Evolutionary conservation across 2,888 invertebrate genomes (phyloP).

Genomic region (Watsonalla binaria): DNA sequence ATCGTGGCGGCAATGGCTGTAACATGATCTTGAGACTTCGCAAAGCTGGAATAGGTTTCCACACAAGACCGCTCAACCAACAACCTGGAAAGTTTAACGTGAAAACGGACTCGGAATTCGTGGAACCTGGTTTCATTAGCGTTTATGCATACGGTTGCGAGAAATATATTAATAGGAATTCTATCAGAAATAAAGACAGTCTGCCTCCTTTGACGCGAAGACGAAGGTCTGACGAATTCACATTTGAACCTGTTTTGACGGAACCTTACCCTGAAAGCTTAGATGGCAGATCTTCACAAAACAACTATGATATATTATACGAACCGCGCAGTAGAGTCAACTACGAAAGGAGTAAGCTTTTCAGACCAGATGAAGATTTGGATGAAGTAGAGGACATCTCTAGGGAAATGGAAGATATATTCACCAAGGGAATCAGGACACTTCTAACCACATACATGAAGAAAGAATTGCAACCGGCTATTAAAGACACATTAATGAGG

Average conservation of each 20-base stretch:
- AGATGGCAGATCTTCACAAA: slow-evolving; percentile 45
- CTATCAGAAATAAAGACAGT: slow-evolving; percentile 57
- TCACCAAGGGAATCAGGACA: slow-evolving; percentile 89
- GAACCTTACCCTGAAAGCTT: slow-evolving; percentile 32
- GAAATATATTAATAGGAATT: slow-evolving; percentile 70
- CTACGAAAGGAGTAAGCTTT: slow-evolving; percentile 70
- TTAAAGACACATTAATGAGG: slow-evolving; percentile 91
- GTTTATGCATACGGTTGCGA: slow-evolving; percentile 92
- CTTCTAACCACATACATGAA: slow-evolving; percentile 90
- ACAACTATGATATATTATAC: slow-evolving; percentile 55
- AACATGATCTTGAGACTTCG: slow-evolving; percentile 88
- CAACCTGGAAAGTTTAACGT: slow-evolving; percentile 85
- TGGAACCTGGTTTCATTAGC: slow-evolving; percentile 90
- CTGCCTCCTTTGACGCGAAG: slow-evolving; percentile 54
- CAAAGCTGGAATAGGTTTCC: slow-evolving; percentile 88
- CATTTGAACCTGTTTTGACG: slow-evolving; percentile 54
- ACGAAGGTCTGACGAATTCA: slow-evolving; percentile 62
- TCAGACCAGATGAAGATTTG: slow-evolving; percentile 72
- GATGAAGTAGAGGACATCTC: slow-evolving; percentile 83
- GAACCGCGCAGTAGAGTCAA: slow-evolving; percentile 56
- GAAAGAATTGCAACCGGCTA: slow-evolving; percentile 88
- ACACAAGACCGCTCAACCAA: slow-evolving; percentile 83
- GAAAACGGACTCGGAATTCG: slow-evolving; percentile 89
- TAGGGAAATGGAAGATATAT: slow-evolving; percentile 90
- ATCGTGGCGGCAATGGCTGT: slow-evolving; percentile 77